Conservation (phyloP, 2,797 vertebrate species). For the Gambelia wislizenii region DNA sequence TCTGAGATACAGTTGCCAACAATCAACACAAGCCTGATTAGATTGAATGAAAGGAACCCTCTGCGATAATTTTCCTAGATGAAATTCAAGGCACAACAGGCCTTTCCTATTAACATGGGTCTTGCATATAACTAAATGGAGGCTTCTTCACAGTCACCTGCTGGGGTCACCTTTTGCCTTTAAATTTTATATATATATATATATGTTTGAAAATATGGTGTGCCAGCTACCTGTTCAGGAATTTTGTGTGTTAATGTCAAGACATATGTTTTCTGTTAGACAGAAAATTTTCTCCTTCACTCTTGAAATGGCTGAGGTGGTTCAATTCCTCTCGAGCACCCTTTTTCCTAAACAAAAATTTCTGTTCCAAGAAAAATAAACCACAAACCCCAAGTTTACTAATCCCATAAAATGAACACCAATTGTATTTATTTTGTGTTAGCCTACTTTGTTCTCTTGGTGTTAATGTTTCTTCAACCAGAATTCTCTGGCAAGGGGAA, state of each 20-base stretch:
- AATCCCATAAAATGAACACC: background rate
- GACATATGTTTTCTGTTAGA: background rate
- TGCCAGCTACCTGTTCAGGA: background rate
- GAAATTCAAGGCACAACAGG: background rate
- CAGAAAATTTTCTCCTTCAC: background rate
- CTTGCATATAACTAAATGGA: too few relatives aligned
- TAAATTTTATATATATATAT: background rate
- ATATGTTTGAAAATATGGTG: background rate
- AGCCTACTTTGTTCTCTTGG: background rate
- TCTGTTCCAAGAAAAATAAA: background rate
- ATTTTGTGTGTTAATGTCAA: background rate
- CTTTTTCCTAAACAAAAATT: background rate
- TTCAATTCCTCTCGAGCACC: background rate
- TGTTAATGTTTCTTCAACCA: background rate
- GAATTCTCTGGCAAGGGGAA: background rate
- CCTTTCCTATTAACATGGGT: background rate
- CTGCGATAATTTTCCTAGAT: conserved; percentile 4
- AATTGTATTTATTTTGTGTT: conserved; percentile 7
- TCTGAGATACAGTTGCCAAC: background rate
- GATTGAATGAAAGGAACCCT: background rate
- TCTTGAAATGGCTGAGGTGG: background rate
- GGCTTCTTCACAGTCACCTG: background rate
- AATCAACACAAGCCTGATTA: background rate
- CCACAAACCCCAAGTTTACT: background rate
- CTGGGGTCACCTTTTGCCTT: background rate